Base-by-base conservation (phyloP, 2,888 invertebrate genomes). In the Lasioglossum figueresi region DNA sequence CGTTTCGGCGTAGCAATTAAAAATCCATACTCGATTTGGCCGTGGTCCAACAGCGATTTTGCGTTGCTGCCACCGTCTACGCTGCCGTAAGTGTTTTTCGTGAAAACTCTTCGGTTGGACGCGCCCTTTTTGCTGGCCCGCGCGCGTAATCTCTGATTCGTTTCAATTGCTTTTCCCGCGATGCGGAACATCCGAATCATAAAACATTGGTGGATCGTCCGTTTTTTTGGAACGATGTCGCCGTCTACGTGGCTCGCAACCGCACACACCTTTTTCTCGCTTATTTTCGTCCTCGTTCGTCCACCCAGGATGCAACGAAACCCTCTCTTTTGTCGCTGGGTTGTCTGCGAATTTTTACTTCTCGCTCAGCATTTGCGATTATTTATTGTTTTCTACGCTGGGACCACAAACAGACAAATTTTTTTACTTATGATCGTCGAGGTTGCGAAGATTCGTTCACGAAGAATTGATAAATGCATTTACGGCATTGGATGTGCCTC, bases 11-110 rank as follows among this genome's bases (percentile, higher is more conserved):
- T 81, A 89, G 86, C 90, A 90, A 91, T 91, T 91, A 91, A 92
- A 91, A 92, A 92, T 92, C 91, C 86, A 91, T 91, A 90, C 89
- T 84, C 87, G 83, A 90, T 89, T 89, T 92, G 91, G 90, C 87
- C 68, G 76, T 4, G 52, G 84, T 86, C 91, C 91, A 92, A 74
- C 40, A 72, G 84, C 84, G 89, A 90, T 89, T 91, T 90, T 82
- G 83, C 84, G 77, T 87, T 76, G 27, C 68, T n/a, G 6, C 16
- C 31, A 31, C 12, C 83, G 79, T 71, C 68, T 68, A 31, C 31
- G n/a, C 4, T n/a, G 56, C n/a, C 10, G 68, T 66, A 81, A 80
- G 79, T 85, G 86, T 85, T 86, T 68, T 86, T 76, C 75, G 66
- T n/a, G 43, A 48, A 59, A 66, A 23, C 27, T 63, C 27, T n/a